Evolutionary conservation across 2,113 vertebrate species (phyloP).

Genomic region (Pelodiscus sinensis): DNA sequence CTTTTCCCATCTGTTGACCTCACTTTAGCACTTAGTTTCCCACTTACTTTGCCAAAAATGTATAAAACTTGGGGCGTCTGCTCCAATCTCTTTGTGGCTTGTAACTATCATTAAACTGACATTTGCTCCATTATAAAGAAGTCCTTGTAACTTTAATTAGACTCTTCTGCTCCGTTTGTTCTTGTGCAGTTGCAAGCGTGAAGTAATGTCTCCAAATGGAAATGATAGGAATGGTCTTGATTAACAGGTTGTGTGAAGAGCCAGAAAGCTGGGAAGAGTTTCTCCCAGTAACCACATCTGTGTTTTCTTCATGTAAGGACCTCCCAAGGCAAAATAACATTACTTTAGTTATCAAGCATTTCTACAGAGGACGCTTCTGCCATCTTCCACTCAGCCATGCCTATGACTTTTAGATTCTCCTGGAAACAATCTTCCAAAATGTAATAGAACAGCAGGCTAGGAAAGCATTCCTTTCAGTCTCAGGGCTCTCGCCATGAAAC

Average conservation of each 20-base stretch:
- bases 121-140: constrained; percentile 69
- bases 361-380: not conserved
- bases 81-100: constrained; percentile 60
- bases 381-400: not conserved
- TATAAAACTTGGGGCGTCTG: constrained; percentile 60
- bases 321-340: not conserved
- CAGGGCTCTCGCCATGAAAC: not conserved
- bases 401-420: not conserved
- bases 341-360: not conserved
- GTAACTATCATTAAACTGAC: constrained; percentile 62
- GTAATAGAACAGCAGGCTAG: not conserved
- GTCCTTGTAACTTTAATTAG: constrained; percentile 63
- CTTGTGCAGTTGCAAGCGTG: not conserved
- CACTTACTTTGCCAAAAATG: constrained; percentile 76
- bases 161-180: constrained; percentile 8
- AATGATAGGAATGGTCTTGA: constrained; percentile 26
- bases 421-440: not conserved
- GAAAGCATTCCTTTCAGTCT: not conserved
- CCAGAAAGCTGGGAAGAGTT: not conserved
- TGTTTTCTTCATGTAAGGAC: not conserved
- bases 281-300: not conserved
- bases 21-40: constrained; percentile 68
- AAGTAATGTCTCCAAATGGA: constrained; percentile 23
- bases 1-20: constrained; percentile 77
- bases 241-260: not conserved